Evolutionary conservation across 2,888 invertebrate genomes (phyloP).

Genomic region (Chelonus formosanus): DNA sequence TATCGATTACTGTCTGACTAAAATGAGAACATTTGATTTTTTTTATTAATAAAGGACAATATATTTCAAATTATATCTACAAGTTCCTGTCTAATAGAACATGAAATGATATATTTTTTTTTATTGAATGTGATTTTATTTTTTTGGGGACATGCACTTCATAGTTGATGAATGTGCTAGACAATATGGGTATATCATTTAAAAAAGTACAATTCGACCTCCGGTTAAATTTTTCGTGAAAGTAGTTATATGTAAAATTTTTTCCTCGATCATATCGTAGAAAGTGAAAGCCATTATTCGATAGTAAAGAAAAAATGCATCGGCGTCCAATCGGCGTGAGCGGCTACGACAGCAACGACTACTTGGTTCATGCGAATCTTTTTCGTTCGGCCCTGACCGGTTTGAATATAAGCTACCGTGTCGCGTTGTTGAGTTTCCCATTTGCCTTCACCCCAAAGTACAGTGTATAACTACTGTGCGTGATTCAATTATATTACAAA

Average conservation of each 20-base stretch:
- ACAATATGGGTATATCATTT: constrained; percentile 1
- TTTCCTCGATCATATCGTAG: constrained; percentile 39
- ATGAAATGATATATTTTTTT: not conserved
- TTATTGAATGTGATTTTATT: not conserved
- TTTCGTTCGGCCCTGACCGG: constrained; percentile 54
- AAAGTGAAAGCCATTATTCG: constrained; percentile 63
- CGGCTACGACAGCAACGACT: constrained; percentile 24
- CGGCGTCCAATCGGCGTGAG: constrained; percentile 47
- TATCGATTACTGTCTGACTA: no score
- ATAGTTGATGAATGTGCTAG: not conserved
- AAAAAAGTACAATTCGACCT: constrained; percentile 3
- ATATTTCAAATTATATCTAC: no score
- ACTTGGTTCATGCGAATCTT: constrained; percentile 39
- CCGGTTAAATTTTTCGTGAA: constrained; percentile 17
- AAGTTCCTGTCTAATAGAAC: no score
- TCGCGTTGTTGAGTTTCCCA: constrained; percentile 42
- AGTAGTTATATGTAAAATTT: constrained; percentile 24
- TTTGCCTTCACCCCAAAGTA: constrained; percentile 48
- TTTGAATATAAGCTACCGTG: constrained; percentile 53
- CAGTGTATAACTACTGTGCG: constrained; percentile 12
- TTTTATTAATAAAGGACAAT: no score
- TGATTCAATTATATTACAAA: not conserved
- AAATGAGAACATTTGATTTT: no score
- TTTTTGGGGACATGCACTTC: not conserved
- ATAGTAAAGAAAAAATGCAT: constrained; percentile 55